phyloP scores from a whole-genome alignment of 2,888 invertebrate species.

The Alloplasta piceator region DNA sequence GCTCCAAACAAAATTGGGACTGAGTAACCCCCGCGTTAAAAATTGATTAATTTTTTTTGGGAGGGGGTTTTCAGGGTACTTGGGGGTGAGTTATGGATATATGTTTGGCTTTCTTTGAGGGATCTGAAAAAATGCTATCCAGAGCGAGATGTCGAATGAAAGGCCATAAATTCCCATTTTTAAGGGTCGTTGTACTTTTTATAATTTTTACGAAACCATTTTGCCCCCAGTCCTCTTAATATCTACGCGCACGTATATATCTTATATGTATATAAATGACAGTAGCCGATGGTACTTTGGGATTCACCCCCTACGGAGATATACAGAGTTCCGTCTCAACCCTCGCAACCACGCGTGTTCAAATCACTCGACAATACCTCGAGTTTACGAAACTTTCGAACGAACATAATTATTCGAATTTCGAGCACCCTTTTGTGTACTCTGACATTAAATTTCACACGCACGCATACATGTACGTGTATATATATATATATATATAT shows the following conservation, averaged over 20 bases:
- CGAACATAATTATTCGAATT: slow-evolving; percentile 53
- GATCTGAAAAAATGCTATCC: too few relatives aligned
- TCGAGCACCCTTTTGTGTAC: background rate
- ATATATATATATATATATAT: too few relatives aligned
- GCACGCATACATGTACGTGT: too few relatives aligned
- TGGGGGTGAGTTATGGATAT: too few relatives aligned
- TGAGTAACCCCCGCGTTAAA: too few relatives aligned
- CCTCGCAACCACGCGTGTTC: background rate
- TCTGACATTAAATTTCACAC: slow-evolving; percentile 5
- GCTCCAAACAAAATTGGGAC: too few relatives aligned
- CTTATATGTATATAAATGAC: background rate
- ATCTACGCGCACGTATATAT: background rate
- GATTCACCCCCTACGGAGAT: background rate
- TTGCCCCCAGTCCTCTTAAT: background rate
- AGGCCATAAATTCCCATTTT: too few relatives aligned
- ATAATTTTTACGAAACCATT: background rate
- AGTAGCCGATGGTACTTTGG: background rate
- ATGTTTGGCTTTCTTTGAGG: too few relatives aligned
- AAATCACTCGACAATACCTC: slow-evolving; percentile 50
- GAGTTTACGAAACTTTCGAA: slow-evolving; percentile 36
- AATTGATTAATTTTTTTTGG: too few relatives aligned
- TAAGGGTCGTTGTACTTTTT: background rate
- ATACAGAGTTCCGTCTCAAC: background rate
- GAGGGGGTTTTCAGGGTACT: too few relatives aligned
- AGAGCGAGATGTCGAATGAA: too few relatives aligned